Base-by-base conservation (phyloP, 1,140 invertebrate species). In the Gonatopus flavifemur region DNA sequence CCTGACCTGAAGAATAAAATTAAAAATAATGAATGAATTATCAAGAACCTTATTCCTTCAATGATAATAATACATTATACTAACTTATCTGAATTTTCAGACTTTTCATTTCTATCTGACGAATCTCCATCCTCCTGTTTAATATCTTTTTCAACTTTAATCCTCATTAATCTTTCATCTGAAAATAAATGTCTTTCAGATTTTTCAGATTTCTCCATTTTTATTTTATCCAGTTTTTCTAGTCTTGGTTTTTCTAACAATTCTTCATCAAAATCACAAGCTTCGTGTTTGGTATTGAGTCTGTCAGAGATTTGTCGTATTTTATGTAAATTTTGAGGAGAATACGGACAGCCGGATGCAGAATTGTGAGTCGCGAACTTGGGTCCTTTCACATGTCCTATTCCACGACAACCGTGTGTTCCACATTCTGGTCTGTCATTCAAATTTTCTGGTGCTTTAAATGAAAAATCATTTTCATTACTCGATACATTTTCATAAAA, bases 341-440 rank as follows among this genome's bases (percentile, higher is more conserved):
- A 85, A 78, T 96, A 96, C 1, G 94, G 94, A 78, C 94, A 97
- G 19, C 89, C 86, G 62, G 87, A 86, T 15, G 85, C 80, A 52
- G 86, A 84, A 33, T 84, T 84, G 77, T 96, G 93, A 22, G 84
- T 88, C 36, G 85, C 81, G 69, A 85, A 86, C 72, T 86, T 86
- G 36, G 88, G 83, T 33, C 90, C 90, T 62, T 84, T 84, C 28
- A 85, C 80, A 64, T 93, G 88, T 13, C 91, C 91, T 58, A 88
- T 82, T 8, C 91, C 91, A 48, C 86, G 82, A 63, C 91, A 94
- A 1, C 90, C 90, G 16, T 84, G 81, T 12, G 86, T 88, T 28
- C 85, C 83, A 74, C 91, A 94, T 62, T 84, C 82, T 2, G 83
- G 74, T 19, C 67, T 67, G 42, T 83, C 76, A 15, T 80, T 79